phyloP scores from a whole-genome alignment of 2,113 vertebrate genomes.

The Ailuropoda melanoleuca region DNA sequence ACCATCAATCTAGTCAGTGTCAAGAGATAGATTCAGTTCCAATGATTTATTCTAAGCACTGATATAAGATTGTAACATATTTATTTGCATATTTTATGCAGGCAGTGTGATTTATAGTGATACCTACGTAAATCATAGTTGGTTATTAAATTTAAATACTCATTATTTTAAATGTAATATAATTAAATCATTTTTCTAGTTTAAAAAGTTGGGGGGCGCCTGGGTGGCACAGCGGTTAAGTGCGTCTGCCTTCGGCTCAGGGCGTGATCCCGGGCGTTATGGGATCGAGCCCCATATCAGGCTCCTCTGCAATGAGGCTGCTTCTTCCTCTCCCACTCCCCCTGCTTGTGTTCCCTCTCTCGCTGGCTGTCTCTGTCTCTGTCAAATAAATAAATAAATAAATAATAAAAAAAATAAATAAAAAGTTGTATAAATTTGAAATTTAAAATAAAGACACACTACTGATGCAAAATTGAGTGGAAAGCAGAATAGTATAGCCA shows the following conservation, averaged over 20 bases:
- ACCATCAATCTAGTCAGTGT: neutral
- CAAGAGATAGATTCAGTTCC: neutral
- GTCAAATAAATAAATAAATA: too few relatives aligned
- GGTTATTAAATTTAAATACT: neutral
- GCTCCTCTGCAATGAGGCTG: too few relatives aligned
- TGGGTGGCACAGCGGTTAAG: too few relatives aligned
- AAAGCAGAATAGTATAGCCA: neutral
- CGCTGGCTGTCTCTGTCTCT: too few relatives aligned
- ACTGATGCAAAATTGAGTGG: neutral
- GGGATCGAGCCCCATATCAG: too few relatives aligned
- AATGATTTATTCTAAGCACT: conserved; percentile 4
- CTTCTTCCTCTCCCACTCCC: too few relatives aligned
- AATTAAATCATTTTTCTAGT: neutral
- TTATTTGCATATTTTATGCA: neutral
- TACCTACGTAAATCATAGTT: neutral
- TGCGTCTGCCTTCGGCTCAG: too few relatives aligned
- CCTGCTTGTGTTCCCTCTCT: too few relatives aligned
- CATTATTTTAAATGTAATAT: neutral
- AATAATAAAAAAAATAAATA: neutral
- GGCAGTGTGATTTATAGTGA: neutral
- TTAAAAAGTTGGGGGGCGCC: neutral
- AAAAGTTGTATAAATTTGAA: neutral
- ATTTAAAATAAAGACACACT: neutral
- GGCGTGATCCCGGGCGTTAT: too few relatives aligned
- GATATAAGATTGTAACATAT: neutral